Conservation (phyloP, 2,888 invertebrate genomes). For the Eilema griseolum region DNA sequence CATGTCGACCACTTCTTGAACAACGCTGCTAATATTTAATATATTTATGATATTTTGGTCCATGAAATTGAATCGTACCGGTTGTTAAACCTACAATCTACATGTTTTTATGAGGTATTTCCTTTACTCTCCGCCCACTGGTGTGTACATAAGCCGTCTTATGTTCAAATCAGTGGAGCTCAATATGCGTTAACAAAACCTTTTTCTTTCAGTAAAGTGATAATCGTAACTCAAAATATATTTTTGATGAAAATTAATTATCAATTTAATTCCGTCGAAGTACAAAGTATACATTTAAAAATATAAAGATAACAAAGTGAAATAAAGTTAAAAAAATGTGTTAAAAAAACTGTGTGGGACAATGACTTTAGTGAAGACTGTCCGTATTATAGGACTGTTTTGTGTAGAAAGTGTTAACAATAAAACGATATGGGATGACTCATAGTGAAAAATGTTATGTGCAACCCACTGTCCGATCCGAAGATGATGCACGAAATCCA, state of each 20-base stretch:
- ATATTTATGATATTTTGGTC: constrained; percentile 28
- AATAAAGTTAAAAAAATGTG: constrained; percentile 67
- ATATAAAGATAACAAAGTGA: constrained; percentile 66
- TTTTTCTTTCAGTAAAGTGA: constrained; percentile 74
- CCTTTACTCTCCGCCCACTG: constrained; percentile 64
- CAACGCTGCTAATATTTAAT: constrained; percentile 29
- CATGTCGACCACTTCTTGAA: constrained; percentile 61
- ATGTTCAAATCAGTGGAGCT: constrained; percentile 75
- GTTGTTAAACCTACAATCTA: constrained; percentile 65
- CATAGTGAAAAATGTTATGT: constrained; percentile 84
- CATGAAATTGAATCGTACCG: constrained; percentile 37
- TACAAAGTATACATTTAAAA: constrained; percentile 76
- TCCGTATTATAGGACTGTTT: constrained; percentile 68
- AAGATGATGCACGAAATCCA: constrained; percentile 87
- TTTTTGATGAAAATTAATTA: constrained; percentile 78
- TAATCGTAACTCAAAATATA: constrained; percentile 75
- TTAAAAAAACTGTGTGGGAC: constrained; percentile 66
- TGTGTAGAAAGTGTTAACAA: constrained; percentile 75
- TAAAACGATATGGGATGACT: constrained; percentile 87
- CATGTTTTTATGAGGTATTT: constrained; percentile 73
- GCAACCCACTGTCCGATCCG: constrained; percentile 77
- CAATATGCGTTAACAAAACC: constrained; percentile 42
- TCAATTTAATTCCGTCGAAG: constrained; percentile 79
- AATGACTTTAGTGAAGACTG: constrained; percentile 72
- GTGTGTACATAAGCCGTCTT: constrained; percentile 76